Evolutionary conservation across 2,797 vertebrate species (phyloP).

Genomic region (Phoebastria nigripes): DNA sequence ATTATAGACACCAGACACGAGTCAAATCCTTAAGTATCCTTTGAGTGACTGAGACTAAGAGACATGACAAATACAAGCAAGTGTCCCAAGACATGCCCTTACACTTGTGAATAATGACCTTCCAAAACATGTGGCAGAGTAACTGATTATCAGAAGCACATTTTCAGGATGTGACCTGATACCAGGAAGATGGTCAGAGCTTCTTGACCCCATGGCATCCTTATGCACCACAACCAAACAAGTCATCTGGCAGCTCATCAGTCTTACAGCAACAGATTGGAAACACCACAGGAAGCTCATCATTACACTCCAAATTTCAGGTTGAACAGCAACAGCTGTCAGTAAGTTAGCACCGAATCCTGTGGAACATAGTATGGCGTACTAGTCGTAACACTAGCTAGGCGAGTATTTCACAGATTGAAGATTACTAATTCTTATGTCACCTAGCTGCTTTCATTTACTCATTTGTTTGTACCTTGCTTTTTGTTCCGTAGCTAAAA

Average conservation of each 20-base stretch:
- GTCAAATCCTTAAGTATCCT: background rate
- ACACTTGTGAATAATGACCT: background rate
- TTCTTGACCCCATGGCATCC: accelerated
- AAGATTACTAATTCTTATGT: background rate
- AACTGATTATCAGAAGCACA: background rate
- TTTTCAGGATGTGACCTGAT: background rate
- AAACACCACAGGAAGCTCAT: background rate
- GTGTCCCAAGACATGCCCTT: background rate
- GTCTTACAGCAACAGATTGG: background rate
- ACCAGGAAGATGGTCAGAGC: background rate
- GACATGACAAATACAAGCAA: background rate
- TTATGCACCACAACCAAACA: background rate
- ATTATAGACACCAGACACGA: background rate
- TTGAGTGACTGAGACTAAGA: background rate
- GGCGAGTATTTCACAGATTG: background rate
- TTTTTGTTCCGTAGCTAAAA: background rate
- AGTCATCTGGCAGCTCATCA: background rate
- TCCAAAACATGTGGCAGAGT: background rate
- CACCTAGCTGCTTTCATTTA: background rate
- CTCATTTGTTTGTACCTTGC: background rate
- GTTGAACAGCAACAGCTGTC: background rate
- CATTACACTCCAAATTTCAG: background rate
- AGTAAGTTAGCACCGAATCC: background rate
- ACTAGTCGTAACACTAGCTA: accelerated
- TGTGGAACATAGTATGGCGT: background rate